Conservation (phyloP, 2,113 vertebrate species). For the Mixornis gularis region DNA sequence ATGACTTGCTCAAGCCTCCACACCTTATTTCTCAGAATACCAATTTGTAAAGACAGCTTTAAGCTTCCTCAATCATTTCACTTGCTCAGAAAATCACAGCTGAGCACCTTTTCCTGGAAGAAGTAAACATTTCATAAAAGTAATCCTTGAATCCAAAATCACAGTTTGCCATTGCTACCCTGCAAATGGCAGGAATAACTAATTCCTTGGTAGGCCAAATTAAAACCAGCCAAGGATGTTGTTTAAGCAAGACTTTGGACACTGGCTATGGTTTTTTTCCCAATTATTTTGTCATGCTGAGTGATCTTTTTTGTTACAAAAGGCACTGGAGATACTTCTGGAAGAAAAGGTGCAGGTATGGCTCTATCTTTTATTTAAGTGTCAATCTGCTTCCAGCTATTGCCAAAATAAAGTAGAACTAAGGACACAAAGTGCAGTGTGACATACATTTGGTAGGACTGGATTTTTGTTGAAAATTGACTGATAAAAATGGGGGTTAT, state of each 20-base stretch:
- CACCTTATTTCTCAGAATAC: slow-evolving; percentile 8
- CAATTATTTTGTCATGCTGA: background rate
- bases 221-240: background rate
- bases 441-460: background rate
- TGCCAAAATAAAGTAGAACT: background rate
- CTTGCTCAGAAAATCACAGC: background rate
- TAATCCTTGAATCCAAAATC: background rate
- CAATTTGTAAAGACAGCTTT: background rate
- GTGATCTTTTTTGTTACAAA: background rate
- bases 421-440: background rate
- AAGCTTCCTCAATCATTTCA: background rate
- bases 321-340: background rate
- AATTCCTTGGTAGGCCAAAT: background rate
- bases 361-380: background rate
- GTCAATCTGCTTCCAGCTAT: background rate
- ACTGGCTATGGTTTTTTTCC: fast-evolving
- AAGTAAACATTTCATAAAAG: background rate
- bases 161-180: background rate
- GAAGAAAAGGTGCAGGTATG: background rate
- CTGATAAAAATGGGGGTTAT: background rate
- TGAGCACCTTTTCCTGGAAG: background rate
- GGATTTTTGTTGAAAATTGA: background rate
- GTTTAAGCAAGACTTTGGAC: background rate
- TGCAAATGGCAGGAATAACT: background rate
- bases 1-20: background rate